Evolutionary conservation across 2,888 invertebrate species (phyloP).

Genomic region (Leptarthrus brevirostris): DNA sequence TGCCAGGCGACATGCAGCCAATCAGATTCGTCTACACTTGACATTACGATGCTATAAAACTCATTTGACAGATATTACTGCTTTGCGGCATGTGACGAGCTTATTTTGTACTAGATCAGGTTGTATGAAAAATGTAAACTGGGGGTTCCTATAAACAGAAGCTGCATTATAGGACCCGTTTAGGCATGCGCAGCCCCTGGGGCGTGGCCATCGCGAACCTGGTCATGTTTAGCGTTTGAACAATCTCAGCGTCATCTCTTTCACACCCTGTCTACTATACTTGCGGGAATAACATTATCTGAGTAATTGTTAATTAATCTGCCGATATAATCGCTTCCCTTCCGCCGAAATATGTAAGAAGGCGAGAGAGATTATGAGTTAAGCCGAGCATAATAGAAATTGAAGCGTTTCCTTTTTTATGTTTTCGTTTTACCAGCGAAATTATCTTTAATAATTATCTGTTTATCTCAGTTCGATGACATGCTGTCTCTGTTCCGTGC

Average conservation of each 20-base stretch:
- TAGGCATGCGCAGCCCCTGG: background rate
- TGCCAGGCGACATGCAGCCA: background rate
- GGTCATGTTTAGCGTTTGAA: no score
- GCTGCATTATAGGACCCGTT: background rate
- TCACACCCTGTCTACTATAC: background rate
- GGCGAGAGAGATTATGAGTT: conserved; percentile 30
- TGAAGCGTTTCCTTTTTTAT: conserved; percentile 3
- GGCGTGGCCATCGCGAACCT: conserved; percentile 9
- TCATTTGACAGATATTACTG: background rate
- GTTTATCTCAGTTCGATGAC: conserved; percentile 3
- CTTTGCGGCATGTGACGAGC: background rate
- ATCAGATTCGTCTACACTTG: conserved; percentile 5
- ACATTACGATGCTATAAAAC: background rate
- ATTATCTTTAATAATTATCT: conserved; percentile 43
- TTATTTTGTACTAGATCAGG: conserved; percentile 25
- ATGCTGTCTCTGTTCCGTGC: background rate
- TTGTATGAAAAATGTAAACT: background rate
- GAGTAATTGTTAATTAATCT: conserved; percentile 44
- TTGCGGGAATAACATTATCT: conserved; percentile 8
- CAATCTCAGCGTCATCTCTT: background rate
- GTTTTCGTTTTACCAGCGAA: background rate
- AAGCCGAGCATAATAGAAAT: conserved; percentile 35
- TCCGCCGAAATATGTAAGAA: conserved; percentile 16
- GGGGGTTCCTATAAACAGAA: background rate
- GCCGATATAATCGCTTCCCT: conserved; percentile 38